Conservation (phyloP, 2,888 invertebrate genomes). For the Isotomurus palustris region DNA sequence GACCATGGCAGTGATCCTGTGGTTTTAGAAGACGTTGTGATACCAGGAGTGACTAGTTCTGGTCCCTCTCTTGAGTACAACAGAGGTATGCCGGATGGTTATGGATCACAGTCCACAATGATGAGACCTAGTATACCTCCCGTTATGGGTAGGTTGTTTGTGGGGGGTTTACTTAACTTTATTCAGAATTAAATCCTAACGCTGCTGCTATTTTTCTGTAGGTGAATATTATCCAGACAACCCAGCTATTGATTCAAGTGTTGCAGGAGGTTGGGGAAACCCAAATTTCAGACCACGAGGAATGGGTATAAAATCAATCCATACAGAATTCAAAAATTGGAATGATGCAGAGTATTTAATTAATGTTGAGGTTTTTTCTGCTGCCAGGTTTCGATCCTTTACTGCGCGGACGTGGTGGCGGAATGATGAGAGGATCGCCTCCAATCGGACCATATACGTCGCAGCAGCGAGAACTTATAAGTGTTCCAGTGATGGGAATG, state of each 20-base stretch:
- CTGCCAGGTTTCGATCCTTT: slow-evolving; percentile 15
- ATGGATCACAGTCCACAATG: neutral
- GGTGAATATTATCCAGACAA: slow-evolving; percentile 64
- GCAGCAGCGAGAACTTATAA: slow-evolving; percentile 65
- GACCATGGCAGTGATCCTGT: slow-evolving; percentile 97
- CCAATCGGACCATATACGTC: slow-evolving; percentile 48
- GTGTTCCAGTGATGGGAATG: slow-evolving; percentile 61
- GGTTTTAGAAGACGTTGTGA: slow-evolving; percentile 78
- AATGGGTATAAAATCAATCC: slow-evolving; percentile 47
- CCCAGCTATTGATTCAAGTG: slow-evolving; percentile 63
- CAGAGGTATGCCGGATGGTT: neutral
- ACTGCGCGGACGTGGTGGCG: slow-evolving; percentile 19
- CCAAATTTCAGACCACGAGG: slow-evolving; percentile 46
- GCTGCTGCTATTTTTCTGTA: slow-evolving; percentile 20
- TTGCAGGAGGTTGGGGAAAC: slow-evolving; percentile 46
- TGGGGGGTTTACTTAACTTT: neutral
- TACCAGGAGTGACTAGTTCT: slow-evolving; percentile 6
- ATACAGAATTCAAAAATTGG: neutral
- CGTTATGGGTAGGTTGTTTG: slow-evolving; percentile 1
- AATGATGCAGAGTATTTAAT: neutral
- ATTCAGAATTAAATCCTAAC: neutral
- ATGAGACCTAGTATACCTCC: slow-evolving; percentile 1
- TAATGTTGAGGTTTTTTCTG: neutral
- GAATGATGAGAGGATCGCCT: slow-evolving; percentile 30
- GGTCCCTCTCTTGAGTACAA: slow-evolving; percentile 9